A percentile compares a stretch with the other conserved stretches of the same genome.
These are phyloP conservation scores for Ophion ventricosus DNA, from an alignment of 2,888 invertebrate genomes.

Conservation along the genomic window DNA sequence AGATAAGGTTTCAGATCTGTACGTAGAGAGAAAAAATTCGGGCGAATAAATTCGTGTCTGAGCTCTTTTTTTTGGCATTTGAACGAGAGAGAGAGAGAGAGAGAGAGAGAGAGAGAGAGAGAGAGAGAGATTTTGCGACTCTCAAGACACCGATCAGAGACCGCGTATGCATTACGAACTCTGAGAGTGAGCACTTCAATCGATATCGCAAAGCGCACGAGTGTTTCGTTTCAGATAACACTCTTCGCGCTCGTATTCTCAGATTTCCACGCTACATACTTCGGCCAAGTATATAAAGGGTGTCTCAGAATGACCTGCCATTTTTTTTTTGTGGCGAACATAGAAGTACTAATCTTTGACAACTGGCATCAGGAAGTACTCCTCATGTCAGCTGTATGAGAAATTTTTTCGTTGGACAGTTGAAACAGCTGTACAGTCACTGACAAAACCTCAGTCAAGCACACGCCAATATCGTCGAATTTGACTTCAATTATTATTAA, in stretches of 20 bases:
- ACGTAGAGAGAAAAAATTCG: neutral
- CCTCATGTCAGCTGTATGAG: too few relatives aligned
- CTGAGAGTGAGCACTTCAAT: slow-evolving; percentile 10
- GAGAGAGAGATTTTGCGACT: slow-evolving; percentile 19
- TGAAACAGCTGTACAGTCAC: too few relatives aligned
- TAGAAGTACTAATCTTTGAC: too few relatives aligned
- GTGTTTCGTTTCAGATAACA: slow-evolving; percentile 70
- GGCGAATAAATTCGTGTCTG: neutral
- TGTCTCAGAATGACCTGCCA: too few relatives aligned
- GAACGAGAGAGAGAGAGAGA: too few relatives aligned
- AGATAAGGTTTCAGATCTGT: neutral
- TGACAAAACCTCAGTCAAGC: too few relatives aligned
- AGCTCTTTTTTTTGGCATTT: slow-evolving; percentile 1
- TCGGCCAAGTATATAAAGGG: neutral
- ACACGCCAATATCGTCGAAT: too few relatives aligned
- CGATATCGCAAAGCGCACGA: slow-evolving; percentile 47
- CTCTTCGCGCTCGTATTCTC: slow-evolving; percentile 39
- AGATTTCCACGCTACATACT: slow-evolving; percentile 13
- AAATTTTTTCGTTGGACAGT: too few relatives aligned
- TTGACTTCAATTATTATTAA: too few relatives aligned
- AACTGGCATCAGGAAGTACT: too few relatives aligned
- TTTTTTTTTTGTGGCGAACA: too few relatives aligned
- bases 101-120: too few relatives aligned
- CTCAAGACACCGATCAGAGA: neutral
- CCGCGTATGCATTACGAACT: neutral